Evolutionary conservation across 2,888 invertebrate genomes (phyloP), one percentile per base, ranked within the genome.

Genomic region (Neoascia interrupta): DNA sequence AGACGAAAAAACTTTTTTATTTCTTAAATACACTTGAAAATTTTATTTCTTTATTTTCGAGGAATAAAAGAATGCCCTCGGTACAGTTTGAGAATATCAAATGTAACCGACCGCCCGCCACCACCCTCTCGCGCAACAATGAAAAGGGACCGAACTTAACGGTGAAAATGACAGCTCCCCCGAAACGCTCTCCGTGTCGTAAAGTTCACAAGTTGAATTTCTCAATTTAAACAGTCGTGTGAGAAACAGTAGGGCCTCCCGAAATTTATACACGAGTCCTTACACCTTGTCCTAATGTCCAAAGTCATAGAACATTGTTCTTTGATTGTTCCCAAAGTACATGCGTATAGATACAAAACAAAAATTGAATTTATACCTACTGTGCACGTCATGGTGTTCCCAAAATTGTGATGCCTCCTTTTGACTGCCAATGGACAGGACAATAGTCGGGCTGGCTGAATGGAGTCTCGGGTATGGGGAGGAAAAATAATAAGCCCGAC

Each of bases 241-340:
- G 43, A 13, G 45, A 10, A 56, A 34, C 4, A 5, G 5, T 13
- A 21, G 16, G 26, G 16, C 43, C 63, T 15, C 36, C 21, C 5
- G 8, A 31, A 43, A 23, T 41, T 10, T 56, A 13, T 5, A 26
- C 26, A 1, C 6, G 18, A 16, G 10, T 36, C 5, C 3, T 21
- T 18, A 49, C 49, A 56, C 36, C 69, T n/a, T n/a, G 21, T 15
- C 18, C 8, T 51, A 45, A 64, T 56, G 63, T 51, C 56, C 70
- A 28, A 56, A 70, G 56, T 56, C 51, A 53, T 45, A 41, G 64
- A 64, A 56, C 70, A 64, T 70, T 70, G 63, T 64, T 58, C 70
- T 70, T 76, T 70, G 75, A 76, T 76, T 70, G 63, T 70, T 53
- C 43, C n/a, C n/a, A n/a, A n/a, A n/a, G n/a, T n/a, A n/a, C n/a